Evolutionary conservation across 2,797 vertebrate species (phyloP), one percentile per base, ranked within the genome.

Genomic region (Scleropages formosus): DNA sequence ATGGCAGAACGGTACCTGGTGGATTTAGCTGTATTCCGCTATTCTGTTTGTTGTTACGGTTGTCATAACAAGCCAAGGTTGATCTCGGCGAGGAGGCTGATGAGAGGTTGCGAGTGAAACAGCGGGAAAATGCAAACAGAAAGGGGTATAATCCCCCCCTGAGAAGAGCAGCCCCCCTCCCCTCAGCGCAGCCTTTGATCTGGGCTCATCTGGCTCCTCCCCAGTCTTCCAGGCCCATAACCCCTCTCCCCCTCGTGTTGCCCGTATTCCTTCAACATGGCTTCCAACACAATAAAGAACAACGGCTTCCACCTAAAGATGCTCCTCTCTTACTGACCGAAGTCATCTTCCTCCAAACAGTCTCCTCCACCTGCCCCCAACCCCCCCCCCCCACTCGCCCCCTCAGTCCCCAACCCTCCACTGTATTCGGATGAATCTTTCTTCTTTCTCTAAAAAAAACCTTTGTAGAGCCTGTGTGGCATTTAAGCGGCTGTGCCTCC

Each of bases 11-110:
- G 76, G 71, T 79, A 58, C 78, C 81, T 80, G 77, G 79, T 83
- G 78, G 81, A 78, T 80, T 82, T 80, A 81, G 77, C 75, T 74
- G 70, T 79, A 79, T 83, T 84, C 79, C 79, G 69, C 75, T 77
- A 82, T 83, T 84, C 82, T 82, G 83, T 84, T 86, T 83, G 84
- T 84, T 86, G 82, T 81, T 81, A 61, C 78, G 70, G 79, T 84
- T 82, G 83, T 83, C 83, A 82, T 86, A 82, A 83, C 83, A 83
- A 81, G 80, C 80, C 83, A 80, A 79, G 80, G 82, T 80, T 82
- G 80, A 80, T 79, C 80, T 79, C 80, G 75, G 82, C 77, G 80
- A 83, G 78, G 74, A 80, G 71, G 78, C 77, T 39, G 73, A 76
- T 78, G 79, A 76, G 71, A 47, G 79, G 65, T 75, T 81, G 76